Evolutionary conservation across 2,113 vertebrate genomes (phyloP).

Genomic region (Callithrix jacchus): DNA sequence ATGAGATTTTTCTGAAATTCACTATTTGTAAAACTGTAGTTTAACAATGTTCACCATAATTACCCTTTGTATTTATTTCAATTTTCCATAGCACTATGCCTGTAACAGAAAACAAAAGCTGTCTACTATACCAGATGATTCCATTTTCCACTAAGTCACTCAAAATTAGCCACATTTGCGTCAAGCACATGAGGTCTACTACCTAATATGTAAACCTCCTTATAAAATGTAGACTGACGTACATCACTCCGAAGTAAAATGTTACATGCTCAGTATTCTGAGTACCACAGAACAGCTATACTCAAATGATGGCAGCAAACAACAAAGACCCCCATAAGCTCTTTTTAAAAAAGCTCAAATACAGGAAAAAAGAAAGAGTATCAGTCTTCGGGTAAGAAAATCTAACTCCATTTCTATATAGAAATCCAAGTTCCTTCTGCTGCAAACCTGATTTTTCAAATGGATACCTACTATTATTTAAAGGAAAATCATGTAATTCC

Average conservation of each 20-base stretch:
- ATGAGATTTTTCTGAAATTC: conserved; percentile 14
- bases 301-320: not conserved
- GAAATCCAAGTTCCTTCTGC: conserved; percentile 9
- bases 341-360: not conserved
- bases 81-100: conserved; percentile 30
- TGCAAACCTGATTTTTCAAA: conserved; percentile 35
- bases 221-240: not conserved
- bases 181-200: not conserved
- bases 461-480: not conserved
- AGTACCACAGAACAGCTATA: not conserved
- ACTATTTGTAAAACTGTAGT: conserved; percentile 10
- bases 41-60: conserved; percentile 35
- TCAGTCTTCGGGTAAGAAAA: not conserved
- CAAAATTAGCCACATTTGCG: not conserved
- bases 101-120: conserved; percentile 53
- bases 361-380: not conserved
- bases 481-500: not conserved
- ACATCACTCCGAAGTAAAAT: not conserved
- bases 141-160: conserved; percentile 5
- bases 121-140: not conserved
- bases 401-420: conserved; percentile 2
- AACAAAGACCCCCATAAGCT: not conserved
- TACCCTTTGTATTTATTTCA: conserved; percentile 34
- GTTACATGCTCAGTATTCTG: not conserved
- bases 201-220: not conserved